phyloP scores from a whole-genome alignment of 2,113 vertebrate species.

The Odontophorus gujanensis region DNA sequence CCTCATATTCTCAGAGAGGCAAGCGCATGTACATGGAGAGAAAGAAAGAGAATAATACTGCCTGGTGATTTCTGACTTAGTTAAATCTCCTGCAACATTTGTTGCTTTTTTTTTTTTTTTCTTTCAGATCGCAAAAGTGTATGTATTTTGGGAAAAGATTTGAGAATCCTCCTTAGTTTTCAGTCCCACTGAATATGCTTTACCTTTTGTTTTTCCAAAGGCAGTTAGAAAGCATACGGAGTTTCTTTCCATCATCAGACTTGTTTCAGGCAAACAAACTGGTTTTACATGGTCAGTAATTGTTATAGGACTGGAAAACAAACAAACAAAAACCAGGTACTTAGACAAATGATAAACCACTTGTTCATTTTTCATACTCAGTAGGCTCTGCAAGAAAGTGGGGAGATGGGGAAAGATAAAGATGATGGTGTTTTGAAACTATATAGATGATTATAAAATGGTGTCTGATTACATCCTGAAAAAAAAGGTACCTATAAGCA shows the following conservation, averaged over 20 bases:
- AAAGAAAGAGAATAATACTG: neutral
- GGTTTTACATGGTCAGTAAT: conserved; percentile 85
- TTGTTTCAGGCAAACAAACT: conserved; percentile 84
- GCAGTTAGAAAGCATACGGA: conserved; percentile 88
- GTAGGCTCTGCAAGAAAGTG: neutral
- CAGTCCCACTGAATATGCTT: fast-evolving
- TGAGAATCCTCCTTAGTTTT: neutral
- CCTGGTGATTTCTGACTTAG: neutral
- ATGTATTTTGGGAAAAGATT: neutral
- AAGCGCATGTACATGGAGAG: neutral
- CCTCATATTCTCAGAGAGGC: neutral
- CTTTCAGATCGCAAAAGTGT: neutral
- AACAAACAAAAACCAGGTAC: neutral
- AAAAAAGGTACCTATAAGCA: neutral
- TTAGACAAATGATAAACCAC: neutral
- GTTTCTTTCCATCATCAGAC: conserved; percentile 80
- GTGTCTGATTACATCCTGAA: neutral
- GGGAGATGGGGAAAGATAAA: neutral
- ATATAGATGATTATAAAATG: neutral
- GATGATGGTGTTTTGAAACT: neutral
- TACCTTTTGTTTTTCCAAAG: conserved; percentile 90
- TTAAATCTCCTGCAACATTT: neutral
- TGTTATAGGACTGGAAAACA: conserved; percentile 80
- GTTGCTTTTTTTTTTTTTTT: neutral
- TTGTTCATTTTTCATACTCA: neutral